Base-by-base conservation (phyloP, 2,113 vertebrate genomes). In the Sebastes schlegelii region DNA sequence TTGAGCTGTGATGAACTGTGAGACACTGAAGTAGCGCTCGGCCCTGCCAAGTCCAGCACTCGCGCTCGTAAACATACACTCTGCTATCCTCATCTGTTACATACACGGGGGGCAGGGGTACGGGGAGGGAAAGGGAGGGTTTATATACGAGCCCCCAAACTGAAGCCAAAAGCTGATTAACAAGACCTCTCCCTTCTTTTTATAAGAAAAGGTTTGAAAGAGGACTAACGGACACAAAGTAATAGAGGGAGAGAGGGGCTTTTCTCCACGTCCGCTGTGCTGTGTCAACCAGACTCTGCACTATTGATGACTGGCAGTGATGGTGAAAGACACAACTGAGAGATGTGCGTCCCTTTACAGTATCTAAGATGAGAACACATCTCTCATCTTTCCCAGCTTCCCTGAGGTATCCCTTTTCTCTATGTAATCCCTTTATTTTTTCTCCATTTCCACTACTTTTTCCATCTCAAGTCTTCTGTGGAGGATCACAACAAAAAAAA, bases 11-110 rank as follows among this genome's bases (percentile, higher is more conserved):
- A 94, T 93, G 91, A 92, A 91, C 90, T 91, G 83, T 74, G 86
- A 93, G 87, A 91, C 85, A 88, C 74, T 80, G 81, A 87, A 86
- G 83, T 83, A 91, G 84, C 63, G 60, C 67, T 74, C 21, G 11
- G 77, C 23, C 79, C 82, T 88, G 86, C 89, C 86, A 91, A 88
- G 86, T 82, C 88, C 90, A 74, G 86, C 85, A 84, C 78, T 90
- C 74, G 42, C 2, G n/a, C 91, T 91, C 82, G 69, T 92, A 92
- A 91, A 92, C 91, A 92, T 86, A 74, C 76, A 68, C 72, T 93
- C 89, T 91, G 91, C 86, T 93, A 89, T 89, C 84, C 88, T 91
- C 91, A 92, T 94, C 86, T 60, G 55, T 88, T 90, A 88, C 77
- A 86, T 65, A 54, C 66, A 90, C 52, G 60, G 75, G 61, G 77